Evolutionary conservation across 2,797 vertebrate genomes (phyloP), one percentile per base, ranked within the genome.

Genomic region (Pogonophryne albipinna): DNA sequence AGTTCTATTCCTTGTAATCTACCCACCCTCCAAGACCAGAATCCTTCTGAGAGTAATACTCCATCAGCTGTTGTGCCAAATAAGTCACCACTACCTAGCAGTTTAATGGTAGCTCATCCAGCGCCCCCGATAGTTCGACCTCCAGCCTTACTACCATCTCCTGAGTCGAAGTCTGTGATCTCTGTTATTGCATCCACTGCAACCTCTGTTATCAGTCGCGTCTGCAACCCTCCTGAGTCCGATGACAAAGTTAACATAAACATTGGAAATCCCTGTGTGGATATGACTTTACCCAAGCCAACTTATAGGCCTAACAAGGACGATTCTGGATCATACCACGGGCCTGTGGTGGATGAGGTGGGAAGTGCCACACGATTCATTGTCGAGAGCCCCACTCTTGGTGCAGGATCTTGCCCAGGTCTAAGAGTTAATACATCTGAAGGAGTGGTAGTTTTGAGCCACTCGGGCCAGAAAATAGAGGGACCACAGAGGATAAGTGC

Each of bases 401-500:
- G 91, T 57, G 77, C 95, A 0, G 97, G 97, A 3, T 95, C 97
- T 15, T 97, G 97, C 10, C 90, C 98, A 0, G 97, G 98, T n/a
- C 94, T 99, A 14, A 95, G 98, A 27, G 98, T 99, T 38, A 97
- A 99, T 79, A 99, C 98, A 0, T 99, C 98, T 0, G 97, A 99
- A 84, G 98, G 98, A 0, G 97, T 99, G 0, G 98, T 99, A 31
- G 96, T 99, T 2, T 90, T 99, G 70, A 99, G 97, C 88, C 98
- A 99, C 77, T 99, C 98, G 0, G 98, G 98, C 0, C 98, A 99
- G 90, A 99, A 99, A 91, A 97, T 96, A 0, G 98, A 99, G 88
- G 98, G 98, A 10, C 97, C 96, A 0, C 97, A 97, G 79, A 93
- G 98, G 8, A 98, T 99, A 44, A 98, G 96, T 76, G 98, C 98